phyloP scores from a whole-genome alignment of 92 coral and sea anemone genomes.

The Actinostola sp. region DNA sequence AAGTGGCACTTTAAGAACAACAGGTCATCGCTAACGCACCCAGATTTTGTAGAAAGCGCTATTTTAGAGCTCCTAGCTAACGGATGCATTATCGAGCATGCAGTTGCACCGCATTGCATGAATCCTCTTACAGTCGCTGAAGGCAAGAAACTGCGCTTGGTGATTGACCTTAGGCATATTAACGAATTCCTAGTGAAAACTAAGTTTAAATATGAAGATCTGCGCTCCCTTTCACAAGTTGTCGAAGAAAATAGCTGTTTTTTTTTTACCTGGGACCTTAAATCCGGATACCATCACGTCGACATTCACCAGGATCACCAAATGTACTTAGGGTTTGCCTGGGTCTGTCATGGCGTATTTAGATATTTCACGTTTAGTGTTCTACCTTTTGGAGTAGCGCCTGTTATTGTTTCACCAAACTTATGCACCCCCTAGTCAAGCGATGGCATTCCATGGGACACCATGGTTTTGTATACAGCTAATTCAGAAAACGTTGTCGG shows the following conservation, averaged over 20 bases:
- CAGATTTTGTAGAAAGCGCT: slow-evolving; percentile 43
- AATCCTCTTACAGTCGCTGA: slow-evolving; percentile 67
- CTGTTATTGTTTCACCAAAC: not conserved
- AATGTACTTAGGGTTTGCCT: slow-evolving; percentile 53
- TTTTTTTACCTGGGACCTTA: slow-evolving; percentile 57
- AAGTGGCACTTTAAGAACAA: slow-evolving; percentile 37
- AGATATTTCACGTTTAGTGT: not conserved
- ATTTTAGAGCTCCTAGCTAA: slow-evolving; percentile 37
- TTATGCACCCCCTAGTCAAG: slow-evolving; percentile 9
- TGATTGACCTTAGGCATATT: slow-evolving; percentile 58
- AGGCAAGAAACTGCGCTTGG: slow-evolving; percentile 62
- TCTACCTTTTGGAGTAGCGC: not conserved
- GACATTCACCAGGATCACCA: slow-evolving; percentile 41
- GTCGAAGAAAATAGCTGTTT: slow-evolving; percentile 52
- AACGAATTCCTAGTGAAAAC: slow-evolving; percentile 36
- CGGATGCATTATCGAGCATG: slow-evolving; percentile 53
- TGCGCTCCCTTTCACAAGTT: slow-evolving; percentile 51
- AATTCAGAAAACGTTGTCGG: slow-evolving; percentile 36
- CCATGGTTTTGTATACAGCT: not conserved
- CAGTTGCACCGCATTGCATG: slow-evolving; percentile 48
- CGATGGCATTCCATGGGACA: not conserved
- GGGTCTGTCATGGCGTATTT: slow-evolving; percentile 9
- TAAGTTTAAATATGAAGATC: slow-evolving; percentile 59
- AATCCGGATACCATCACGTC: slow-evolving; percentile 39
- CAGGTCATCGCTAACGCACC: slow-evolving; percentile 26